Base-by-base conservation (phyloP, 2,797 vertebrate species). In the Pipistrellus nathusii region DNA sequence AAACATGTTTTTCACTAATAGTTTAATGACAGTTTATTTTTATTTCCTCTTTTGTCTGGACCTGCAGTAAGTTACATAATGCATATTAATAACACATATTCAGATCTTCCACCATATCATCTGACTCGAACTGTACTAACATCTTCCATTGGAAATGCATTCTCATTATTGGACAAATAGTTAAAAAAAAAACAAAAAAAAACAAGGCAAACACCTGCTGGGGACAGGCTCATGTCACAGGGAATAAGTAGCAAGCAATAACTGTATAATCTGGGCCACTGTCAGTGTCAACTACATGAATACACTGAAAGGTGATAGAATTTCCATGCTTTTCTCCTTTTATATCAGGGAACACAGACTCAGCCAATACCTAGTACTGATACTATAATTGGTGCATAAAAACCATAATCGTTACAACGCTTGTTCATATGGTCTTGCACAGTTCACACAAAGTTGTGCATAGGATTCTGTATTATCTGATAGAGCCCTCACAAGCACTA, bases 1-100 rank as follows among this genome's bases (percentile, higher is more conserved):
- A 27, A 90, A 72, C 30, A 78, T 86, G 81, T 66, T 88, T 93
- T 76, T 89, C 55, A 72, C 27, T 76, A 73, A 11, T 66, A 72
- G 71, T 55, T 85, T 80, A 71, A 73, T 73, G 68, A 46, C 4
- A 44, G 25, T 76, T 78, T 27, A 82, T 86, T 93, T 93, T 88
- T 57, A 82, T 91, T 85, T 85, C 59, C 78, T 91, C 80, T 90
- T 84, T 44, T 71, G 71, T 85, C 59, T 73, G 7, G 32, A 46
- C 23, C 48, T 77, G 55, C 75, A 72, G 23, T 80, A 59, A 92
- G 38, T 57, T 88, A 53, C 27, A 4, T 32, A 55, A 87, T 88
- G 78, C 20, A 27, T 35, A 92, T 76, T 68, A 94, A 64, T 3
- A 66, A 32, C 38, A 84, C 11, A 75, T 23, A 55, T 12, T 23